Percentiles rank a stretch among this genome's conserved stretches.
Evolutionary conservation across 1,140 invertebrate species (phyloP).

Genomic region (Hylaeus anthracinus): DNA sequence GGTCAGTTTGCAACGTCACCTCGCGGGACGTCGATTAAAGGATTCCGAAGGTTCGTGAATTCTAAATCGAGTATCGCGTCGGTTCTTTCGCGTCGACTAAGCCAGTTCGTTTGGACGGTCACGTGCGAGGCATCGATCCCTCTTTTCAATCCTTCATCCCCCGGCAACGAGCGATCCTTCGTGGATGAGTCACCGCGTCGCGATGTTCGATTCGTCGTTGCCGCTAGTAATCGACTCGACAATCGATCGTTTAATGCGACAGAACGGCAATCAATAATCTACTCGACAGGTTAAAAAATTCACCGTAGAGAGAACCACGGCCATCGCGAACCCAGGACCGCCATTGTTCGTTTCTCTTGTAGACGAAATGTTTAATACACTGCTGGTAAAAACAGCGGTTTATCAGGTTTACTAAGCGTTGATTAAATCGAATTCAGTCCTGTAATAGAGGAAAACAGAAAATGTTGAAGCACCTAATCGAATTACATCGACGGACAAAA

Average conservation of each 20-base stretch:
- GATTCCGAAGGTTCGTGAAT: too few relatives aligned
- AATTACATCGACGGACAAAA: too few relatives aligned
- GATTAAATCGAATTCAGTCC: too few relatives aligned
- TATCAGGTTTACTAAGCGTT: too few relatives aligned
- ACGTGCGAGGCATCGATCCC: constrained; percentile 32
- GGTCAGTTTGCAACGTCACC: too few relatives aligned
- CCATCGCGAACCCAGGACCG: background rate
- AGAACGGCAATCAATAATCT: constrained; percentile 10
- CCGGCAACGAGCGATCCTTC: background rate
- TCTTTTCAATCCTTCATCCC: constrained; percentile 14
- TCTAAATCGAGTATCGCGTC: background rate
- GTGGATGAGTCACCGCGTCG: constrained; percentile 45
- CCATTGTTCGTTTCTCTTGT: background rate
- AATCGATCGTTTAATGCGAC: constrained; percentile 1
- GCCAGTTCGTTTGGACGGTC: constrained; percentile 22
- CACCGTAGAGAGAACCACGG: background rate
- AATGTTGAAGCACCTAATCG: too few relatives aligned
- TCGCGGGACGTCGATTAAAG: too few relatives aligned
- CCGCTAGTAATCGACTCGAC: constrained; percentile 8
- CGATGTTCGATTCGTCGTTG: constrained; percentile 27
- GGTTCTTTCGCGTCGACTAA: constrained; percentile 27
- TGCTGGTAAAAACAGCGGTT: background rate
- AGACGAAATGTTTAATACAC: background rate
- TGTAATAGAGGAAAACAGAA: too few relatives aligned
- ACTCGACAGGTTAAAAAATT: background rate